These are phyloP conservation scores for Huso huso DNA, from an alignment of 2,797 vertebrate species.

Conservation along the genomic window DNA sequence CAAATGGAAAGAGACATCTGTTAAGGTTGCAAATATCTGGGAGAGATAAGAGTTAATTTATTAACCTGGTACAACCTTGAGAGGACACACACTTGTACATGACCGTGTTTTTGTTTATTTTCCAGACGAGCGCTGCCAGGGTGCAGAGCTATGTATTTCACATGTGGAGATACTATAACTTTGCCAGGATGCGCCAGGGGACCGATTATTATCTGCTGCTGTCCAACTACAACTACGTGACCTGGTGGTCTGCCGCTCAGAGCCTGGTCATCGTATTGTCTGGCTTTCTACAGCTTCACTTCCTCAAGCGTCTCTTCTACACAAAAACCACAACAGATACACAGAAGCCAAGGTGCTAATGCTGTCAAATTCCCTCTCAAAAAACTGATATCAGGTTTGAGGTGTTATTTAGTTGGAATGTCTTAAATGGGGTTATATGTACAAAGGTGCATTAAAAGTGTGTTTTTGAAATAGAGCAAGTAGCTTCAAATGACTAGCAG, in stretches of 20 bases:
- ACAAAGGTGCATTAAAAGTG: too few species aligned
- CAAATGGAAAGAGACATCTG: too few species aligned
- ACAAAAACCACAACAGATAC: slow-evolving; percentile 33
- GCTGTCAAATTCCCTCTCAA: too few species aligned
- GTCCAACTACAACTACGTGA: slow-evolving; percentile 76
- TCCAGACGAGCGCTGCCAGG: slow-evolving; percentile 56
- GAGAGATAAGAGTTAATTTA: background rate
- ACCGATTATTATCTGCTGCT: slow-evolving; percentile 70
- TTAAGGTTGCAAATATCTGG: too few species aligned
- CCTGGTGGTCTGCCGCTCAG: slow-evolving; percentile 74
- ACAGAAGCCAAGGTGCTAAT: slow-evolving; percentile 70
- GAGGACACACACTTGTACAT: background rate
- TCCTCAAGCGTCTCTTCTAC: slow-evolving; percentile 79
- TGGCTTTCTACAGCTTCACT: slow-evolving; percentile 76
- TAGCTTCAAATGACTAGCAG: too few species aligned
- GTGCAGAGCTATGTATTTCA: slow-evolving; percentile 74
- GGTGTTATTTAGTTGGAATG: too few species aligned
- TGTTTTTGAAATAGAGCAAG: too few species aligned
- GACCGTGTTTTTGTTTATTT: background rate
- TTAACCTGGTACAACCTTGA: background rate
- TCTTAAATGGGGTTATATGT: too few species aligned
- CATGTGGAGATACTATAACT: slow-evolving; percentile 84
- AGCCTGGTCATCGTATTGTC: slow-evolving; percentile 73
- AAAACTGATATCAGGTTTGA: too few species aligned
- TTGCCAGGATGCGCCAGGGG: slow-evolving; percentile 68